These are phyloP conservation scores for Phenganax subtilis DNA, from an alignment of 92 coral and sea anemone species.

Conservation along the genomic window DNA sequence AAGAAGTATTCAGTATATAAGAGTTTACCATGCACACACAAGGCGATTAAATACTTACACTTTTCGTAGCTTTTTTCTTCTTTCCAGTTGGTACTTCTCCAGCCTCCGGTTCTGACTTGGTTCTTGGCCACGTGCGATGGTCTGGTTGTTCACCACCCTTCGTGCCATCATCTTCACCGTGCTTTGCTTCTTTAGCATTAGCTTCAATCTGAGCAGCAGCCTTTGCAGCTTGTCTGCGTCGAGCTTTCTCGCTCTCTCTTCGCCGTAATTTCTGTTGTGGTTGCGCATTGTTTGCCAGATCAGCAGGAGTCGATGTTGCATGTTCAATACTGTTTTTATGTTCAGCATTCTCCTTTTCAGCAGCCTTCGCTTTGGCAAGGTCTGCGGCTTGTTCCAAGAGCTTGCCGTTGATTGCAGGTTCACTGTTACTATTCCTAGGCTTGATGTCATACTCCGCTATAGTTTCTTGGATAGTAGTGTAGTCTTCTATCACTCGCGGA, in stretches of 20 bases:
- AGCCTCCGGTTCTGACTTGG: conserved; percentile 15
- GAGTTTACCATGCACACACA: background rate
- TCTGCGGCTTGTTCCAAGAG: conserved; percentile 75
- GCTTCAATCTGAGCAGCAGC: conserved; percentile 37
- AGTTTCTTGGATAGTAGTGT: conserved; percentile 66
- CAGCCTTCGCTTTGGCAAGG: conserved; percentile 70
- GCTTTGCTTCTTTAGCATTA: conserved; percentile 25
- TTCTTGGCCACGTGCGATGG: conserved; percentile 37
- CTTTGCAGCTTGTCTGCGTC: conserved; percentile 36
- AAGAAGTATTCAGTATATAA: background rate
- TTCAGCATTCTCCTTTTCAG: conserved; percentile 52
- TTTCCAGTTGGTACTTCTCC: conserved; percentile 28
- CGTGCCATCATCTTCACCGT: background rate
- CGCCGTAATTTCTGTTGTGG: conserved; percentile 32
- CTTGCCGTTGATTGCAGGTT: conserved; percentile 74
- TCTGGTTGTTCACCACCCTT: conserved; percentile 15
- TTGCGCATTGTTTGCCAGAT: conserved; percentile 2
- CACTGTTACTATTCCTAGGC: conserved; percentile 86
- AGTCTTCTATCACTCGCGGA: conserved; percentile 64
- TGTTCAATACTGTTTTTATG: conserved; percentile 7
- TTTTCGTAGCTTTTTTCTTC: conserved; percentile 35
- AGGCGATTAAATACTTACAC: conserved; percentile 17
- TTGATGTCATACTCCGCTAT: conserved; percentile 75
- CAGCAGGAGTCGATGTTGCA: conserved; percentile 28
- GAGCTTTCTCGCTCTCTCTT: conserved; percentile 37